Base-by-base conservation (phyloP, 2,797 vertebrate genomes). In the Balearica regulorum region DNA sequence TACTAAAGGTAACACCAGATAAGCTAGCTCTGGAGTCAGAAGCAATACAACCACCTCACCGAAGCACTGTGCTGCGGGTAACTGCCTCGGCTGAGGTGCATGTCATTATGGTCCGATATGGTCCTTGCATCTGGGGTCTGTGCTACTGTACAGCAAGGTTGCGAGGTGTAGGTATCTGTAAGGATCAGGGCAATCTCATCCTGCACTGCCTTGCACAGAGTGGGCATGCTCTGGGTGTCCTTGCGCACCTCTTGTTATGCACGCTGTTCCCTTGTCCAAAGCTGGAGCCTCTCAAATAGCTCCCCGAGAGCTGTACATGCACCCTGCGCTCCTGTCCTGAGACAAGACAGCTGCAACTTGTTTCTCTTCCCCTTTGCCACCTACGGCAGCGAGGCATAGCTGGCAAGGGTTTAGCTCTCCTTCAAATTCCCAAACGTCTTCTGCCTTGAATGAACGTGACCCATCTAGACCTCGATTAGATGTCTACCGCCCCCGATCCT, bases 351-450 rank as follows among this genome's bases (percentile, higher is more conserved):
- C 95, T 96, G 96, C 90, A 86, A 13, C 73, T 66, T 1, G 3
- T 95, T 82, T 48, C 85, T 55, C 83, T 87, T 93, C 65, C 83
- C 87, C 39, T 93, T 43, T 70, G 77, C 93, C 91, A 84, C 95
- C 80, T 78, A 78, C 2, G 2, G 81, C 82, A 92, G 82, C 1
- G 2, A 89, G 84, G 91, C 87, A 69, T 0, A 8, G 51, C 87
- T 95, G 91, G 72, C 85, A 61, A 86, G 33, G 73, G 35, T 70
- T 93, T 93, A 41, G 17, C 54, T 94, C 87, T 87, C 81, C 92
- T 87, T 87, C 76, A 84, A 89, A 92, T 73, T 64, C 89, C 92
- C 87, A 77, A 31, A 92, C 43, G 65, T 75, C 89, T 91, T 71
- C 85, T 91, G 82, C 60, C 76, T 48, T 88, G 61, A 89, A 87